These are phyloP conservation scores for Lonchura striata DNA, from an alignment of 2,113 vertebrate genomes.

Conservation along the genomic window DNA sequence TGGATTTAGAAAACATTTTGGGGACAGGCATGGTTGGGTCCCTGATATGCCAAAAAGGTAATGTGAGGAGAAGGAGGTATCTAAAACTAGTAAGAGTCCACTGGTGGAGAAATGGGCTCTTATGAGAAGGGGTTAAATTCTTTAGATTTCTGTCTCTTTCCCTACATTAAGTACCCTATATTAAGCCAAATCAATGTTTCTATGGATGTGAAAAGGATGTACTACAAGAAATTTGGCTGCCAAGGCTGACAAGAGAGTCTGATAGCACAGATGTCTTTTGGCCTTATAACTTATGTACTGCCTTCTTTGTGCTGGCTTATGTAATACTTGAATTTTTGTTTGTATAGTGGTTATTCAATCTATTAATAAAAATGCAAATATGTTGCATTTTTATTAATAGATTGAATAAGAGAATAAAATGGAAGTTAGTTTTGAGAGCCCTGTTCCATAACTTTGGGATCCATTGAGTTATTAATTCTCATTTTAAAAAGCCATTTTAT, in stretches of 20 bases:
- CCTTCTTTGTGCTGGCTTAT: fast-evolving
- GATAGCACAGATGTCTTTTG: neutral
- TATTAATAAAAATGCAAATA: neutral
- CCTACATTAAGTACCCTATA: neutral
- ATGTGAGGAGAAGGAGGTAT: neutral
- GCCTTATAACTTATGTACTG: neutral
- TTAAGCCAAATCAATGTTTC: neutral
- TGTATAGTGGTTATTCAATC: neutral
- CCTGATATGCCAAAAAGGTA: neutral
- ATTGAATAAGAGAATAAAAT: neutral
- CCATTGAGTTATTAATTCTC: neutral
- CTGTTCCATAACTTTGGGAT: neutral
- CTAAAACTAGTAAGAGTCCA: neutral
- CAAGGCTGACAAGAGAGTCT: neutral
- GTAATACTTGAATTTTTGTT: neutral
- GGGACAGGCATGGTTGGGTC: neutral
- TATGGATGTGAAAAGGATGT: neutral
- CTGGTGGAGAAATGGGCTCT: neutral
- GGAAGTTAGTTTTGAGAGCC: neutral
- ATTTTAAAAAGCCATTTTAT: neutral
- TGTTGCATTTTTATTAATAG: too few species aligned
- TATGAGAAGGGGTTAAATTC: neutral
- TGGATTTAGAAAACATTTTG: neutral
- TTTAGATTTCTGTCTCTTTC: neutral
- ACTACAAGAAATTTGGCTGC: neutral